phyloP scores from a whole-genome alignment of 2,888 invertebrate species.

The Callimorpha dominula region DNA sequence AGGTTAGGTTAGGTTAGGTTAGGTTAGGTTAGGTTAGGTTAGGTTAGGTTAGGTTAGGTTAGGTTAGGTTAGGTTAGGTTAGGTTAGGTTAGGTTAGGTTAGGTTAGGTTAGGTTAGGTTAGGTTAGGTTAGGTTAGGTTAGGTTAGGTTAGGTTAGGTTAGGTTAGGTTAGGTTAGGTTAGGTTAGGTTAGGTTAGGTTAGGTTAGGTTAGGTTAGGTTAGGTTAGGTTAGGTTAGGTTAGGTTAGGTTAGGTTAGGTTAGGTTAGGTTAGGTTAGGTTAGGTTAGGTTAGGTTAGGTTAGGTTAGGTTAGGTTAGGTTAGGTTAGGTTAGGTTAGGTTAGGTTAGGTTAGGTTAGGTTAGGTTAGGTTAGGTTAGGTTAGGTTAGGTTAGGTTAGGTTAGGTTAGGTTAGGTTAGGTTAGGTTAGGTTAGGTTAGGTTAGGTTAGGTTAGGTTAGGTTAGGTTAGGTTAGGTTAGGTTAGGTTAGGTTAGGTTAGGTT shows the following conservation, averaged over 20 bases:
- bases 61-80: slow-evolving; percentile 18
- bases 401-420: slow-evolving; percentile 14
- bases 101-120: slow-evolving; percentile 16
- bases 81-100: slow-evolving; percentile 17
- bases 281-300: slow-evolving; percentile 14
- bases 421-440: slow-evolving; percentile 14
- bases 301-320: slow-evolving; percentile 14
- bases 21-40: slow-evolving; percentile 18
- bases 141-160: slow-evolving; percentile 16
- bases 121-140: slow-evolving; percentile 16
- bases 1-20: slow-evolving; percentile 18
- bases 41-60: slow-evolving; percentile 18
- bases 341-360: slow-evolving; percentile 14
- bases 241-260: slow-evolving; percentile 14
- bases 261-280: slow-evolving; percentile 14
- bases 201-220: slow-evolving; percentile 16
- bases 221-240: slow-evolving; percentile 16
- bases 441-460: slow-evolving; percentile 14
- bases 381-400: slow-evolving; percentile 14
- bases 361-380: slow-evolving; percentile 14
- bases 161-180: slow-evolving; percentile 16
- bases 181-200: slow-evolving; percentile 16
- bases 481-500: slow-evolving; percentile 14
- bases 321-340: slow-evolving; percentile 14
- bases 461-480: slow-evolving; percentile 14